A percentile compares a stretch with the other conserved stretches of the same genome.
Conservation (phyloP, 2,888 invertebrate species). For the Eupithecia abbreviata region DNA sequence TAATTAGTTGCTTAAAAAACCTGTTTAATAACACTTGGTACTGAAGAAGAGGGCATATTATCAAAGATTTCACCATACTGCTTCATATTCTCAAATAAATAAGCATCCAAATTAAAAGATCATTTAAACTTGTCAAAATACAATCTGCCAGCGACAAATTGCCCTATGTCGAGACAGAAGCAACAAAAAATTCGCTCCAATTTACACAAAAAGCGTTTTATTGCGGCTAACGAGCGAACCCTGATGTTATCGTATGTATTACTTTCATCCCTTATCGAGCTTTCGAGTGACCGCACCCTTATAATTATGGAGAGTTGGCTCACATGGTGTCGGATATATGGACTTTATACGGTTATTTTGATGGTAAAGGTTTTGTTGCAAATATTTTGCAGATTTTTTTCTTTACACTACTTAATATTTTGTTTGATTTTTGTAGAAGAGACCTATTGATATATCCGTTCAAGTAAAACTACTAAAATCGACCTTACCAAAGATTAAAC, state of each 20-base stretch:
- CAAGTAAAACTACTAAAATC: too few species aligned
- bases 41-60: too few species aligned
- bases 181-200: conserved; percentile 79
- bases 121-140: conserved; percentile 53
- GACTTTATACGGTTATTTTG: background rate
- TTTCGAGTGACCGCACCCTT: conserved; percentile 67
- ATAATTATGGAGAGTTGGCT: conserved; percentile 68
- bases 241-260: conserved; percentile 78
- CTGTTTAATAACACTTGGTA: too few species aligned
- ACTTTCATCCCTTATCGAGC: conserved; percentile 78
- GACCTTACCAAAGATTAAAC: too few species aligned
- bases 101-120: conserved; percentile 38
- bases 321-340: conserved; percentile 55
- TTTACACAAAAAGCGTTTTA: conserved; percentile 74
- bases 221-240: conserved; percentile 76
- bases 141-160: conserved; percentile 68
- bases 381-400: too few species aligned
- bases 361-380: background rate
- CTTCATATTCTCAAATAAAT: background rate
- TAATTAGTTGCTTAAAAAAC: too few species aligned
- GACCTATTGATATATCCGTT: too few species aligned
- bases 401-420: too few species aligned
- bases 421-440: too few species aligned
- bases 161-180: conserved; percentile 68
- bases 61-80: too few species aligned